Evolutionary conservation across 2,888 invertebrate genomes (phyloP).

Genomic region (Allacma fusca): DNA sequence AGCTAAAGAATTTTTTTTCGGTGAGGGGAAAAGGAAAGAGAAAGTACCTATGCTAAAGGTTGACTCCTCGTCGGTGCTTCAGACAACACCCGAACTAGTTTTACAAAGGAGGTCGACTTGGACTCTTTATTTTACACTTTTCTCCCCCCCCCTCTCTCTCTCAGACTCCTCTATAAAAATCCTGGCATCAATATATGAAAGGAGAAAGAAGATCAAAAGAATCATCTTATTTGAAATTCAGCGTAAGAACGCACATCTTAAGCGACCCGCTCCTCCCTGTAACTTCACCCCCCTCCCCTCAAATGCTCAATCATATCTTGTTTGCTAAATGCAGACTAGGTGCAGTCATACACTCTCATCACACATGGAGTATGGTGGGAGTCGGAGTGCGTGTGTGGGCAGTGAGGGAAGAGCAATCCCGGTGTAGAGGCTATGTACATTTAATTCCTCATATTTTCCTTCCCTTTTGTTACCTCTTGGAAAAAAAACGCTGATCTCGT

Average conservation of each 20-base stretch:
- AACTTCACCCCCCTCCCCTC: too few species aligned
- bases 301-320: too few species aligned
- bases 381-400: too few species aligned
- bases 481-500: not conserved
- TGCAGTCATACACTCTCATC: too few species aligned
- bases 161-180: slow-evolving; percentile 15
- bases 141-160: not conserved
- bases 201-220: slow-evolving; percentile 46
- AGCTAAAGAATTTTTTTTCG: too few species aligned
- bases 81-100: not conserved
- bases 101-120: slow-evolving; percentile 24
- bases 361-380: too few species aligned
- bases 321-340: too few species aligned
- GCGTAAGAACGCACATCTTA: not conserved
- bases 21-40: not conserved
- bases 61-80: not conserved
- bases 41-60: not conserved
- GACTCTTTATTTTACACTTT: slow-evolving; percentile 37
- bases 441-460: too few species aligned
- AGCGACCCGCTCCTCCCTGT: not conserved
- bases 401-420: too few species aligned
- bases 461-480: not conserved
- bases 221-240: slow-evolving; percentile 40
- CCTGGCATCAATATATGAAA: slow-evolving; percentile 39
- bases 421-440: too few species aligned